These are phyloP conservation scores for Pyrocoelia pectoralis DNA, from an alignment of 2,888 invertebrate genomes.

Conservation along the genomic window DNA sequence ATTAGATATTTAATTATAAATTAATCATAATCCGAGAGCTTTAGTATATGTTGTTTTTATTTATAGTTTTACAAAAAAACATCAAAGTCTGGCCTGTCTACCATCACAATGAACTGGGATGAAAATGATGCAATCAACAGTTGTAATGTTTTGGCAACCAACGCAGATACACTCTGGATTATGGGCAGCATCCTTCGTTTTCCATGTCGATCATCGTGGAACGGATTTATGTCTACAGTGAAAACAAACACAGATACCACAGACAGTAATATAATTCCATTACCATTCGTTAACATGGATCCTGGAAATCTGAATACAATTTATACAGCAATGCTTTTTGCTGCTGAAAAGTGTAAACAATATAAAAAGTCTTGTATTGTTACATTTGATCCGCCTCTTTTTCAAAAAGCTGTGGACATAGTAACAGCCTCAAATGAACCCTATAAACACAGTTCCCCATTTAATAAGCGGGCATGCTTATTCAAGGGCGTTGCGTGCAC, in stretches of 20 bases:
- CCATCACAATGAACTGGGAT: neutral
- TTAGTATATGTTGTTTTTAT: neutral
- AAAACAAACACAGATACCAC: neutral
- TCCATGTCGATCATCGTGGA: neutral
- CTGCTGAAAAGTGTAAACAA: neutral
- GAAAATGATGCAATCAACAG: neutral
- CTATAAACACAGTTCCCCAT: neutral
- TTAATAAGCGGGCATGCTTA: conserved; percentile 1
- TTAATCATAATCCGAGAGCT: neutral
- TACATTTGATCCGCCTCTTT: conserved; percentile 13
- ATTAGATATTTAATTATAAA: neutral
- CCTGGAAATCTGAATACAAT: conserved; percentile 2
- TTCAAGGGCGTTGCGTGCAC: neutral
- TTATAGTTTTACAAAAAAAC: conserved; percentile 3
- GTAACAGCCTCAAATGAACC: neutral
- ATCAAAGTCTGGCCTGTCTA: neutral
- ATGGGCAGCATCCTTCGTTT: too few relatives aligned
- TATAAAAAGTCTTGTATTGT: conserved; percentile 1
- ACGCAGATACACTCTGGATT: neutral
- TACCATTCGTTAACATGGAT: conserved; percentile 2
- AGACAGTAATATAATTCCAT: neutral
- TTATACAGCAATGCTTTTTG: neutral
- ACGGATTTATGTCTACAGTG: conserved; percentile 2
- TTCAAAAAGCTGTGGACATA: conserved; percentile 13
- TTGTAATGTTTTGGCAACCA: too few relatives aligned